These are phyloP conservation scores for Geococcyx californianus DNA, from an alignment of 2,113 vertebrate species.

Conservation along the genomic window DNA sequence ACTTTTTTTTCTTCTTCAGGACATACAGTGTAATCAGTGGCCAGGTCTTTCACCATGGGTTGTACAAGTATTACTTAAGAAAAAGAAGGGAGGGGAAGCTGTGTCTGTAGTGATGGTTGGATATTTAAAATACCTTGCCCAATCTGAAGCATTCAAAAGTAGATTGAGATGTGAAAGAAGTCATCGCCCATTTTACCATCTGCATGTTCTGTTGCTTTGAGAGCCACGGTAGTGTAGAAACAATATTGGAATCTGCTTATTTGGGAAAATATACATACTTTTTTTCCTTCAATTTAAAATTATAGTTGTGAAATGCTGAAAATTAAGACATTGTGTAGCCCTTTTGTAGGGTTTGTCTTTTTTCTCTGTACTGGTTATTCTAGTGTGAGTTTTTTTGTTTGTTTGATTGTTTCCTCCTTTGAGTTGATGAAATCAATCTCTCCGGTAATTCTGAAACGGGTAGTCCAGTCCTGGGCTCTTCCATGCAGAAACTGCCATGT, in stretches of 20 bases:
- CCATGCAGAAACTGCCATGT: not conserved
- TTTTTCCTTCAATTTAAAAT: not conserved
- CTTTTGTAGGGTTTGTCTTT: too few species aligned
- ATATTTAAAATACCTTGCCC: not conserved
- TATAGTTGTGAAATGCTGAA: not conserved
- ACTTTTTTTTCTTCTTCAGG: not conserved
- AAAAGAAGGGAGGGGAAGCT: not conserved
- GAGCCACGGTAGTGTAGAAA: not conserved
- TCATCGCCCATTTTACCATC: not conserved
- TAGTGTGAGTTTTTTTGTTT: not conserved
- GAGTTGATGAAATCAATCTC: not conserved
- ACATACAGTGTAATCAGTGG: accelerated
- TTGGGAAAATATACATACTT: not conserved
- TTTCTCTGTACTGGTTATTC: not conserved
- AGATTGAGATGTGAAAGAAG: not conserved
- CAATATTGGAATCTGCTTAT: not conserved
- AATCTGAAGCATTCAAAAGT: not conserved
- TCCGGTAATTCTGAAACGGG: not conserved
- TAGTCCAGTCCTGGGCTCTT: not conserved
- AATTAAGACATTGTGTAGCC: not conserved
- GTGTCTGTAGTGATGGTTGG: not conserved
- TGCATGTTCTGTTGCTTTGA: not conserved
- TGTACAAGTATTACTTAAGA: not conserved
- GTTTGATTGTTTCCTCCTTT: not conserved
- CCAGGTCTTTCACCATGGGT: not conserved